Conservation (phyloP, 2,113 vertebrate species). For the Pachyramphus minor region DNA sequence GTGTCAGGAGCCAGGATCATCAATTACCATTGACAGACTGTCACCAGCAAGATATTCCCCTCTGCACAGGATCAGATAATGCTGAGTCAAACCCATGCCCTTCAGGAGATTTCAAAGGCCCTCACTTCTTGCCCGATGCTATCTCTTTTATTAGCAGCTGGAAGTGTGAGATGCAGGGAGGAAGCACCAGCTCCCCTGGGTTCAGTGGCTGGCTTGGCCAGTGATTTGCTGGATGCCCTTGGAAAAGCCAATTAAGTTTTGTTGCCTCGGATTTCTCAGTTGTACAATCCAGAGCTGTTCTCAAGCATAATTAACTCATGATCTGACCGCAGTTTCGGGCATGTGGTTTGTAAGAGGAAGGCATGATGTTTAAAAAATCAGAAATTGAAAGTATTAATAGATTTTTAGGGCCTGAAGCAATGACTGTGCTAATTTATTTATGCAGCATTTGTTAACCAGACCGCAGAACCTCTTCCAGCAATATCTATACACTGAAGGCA, state of each 20-base stretch:
- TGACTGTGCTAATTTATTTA: slow-evolving; percentile 37
- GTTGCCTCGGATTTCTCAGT: slow-evolving; percentile 21
- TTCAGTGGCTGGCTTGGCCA: background rate
- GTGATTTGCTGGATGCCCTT: slow-evolving; percentile 44
- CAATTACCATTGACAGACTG: background rate
- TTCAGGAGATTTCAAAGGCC: background rate
- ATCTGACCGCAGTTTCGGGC: background rate
- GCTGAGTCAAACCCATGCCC: background rate
- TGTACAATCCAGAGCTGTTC: slow-evolving; percentile 5
- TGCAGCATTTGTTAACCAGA: background rate
- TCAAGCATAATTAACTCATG: slow-evolving; percentile 27
- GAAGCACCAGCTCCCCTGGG: background rate
- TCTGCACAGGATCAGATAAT: background rate
- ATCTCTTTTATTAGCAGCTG: background rate
- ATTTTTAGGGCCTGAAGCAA: slow-evolving; percentile 44
- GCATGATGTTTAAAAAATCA: background rate
- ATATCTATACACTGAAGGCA: background rate
- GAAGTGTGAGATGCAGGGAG: background rate
- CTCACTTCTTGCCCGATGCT: background rate
- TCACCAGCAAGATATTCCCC: background rate
- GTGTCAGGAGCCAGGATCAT: background rate
- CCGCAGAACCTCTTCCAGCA: background rate
- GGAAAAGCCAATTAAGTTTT: slow-evolving; percentile 52
- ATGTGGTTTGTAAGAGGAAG: background rate
- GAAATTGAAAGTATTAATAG: slow-evolving; percentile 46